Conservation (phyloP, 2,113 vertebrate genomes). For the Corythaeola cristata region DNA sequence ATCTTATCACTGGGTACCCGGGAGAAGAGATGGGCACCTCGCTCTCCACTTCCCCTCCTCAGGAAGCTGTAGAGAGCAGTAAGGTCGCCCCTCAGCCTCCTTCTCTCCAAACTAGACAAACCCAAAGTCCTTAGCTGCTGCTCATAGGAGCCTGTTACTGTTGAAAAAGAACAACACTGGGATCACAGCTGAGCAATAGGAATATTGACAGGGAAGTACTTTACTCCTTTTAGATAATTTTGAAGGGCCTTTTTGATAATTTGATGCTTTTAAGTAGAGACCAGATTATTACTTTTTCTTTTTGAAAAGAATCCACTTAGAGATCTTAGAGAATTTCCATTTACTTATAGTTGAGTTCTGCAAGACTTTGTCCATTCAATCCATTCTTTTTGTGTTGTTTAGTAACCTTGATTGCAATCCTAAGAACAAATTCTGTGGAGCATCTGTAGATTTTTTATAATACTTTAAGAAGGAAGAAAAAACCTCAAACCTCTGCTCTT, state of each 20-base stretch:
- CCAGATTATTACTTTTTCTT: background rate
- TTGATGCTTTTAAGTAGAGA: background rate
- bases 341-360: background rate
- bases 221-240: background rate
- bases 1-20: background rate
- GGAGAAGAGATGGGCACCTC: background rate
- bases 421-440: background rate
- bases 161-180: background rate
- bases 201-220: background rate
- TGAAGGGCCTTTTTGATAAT: background rate
- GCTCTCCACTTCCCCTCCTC: background rate
- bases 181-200: background rate
- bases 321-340: background rate
- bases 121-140: background rate
- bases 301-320: background rate
- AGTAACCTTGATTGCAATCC: background rate
- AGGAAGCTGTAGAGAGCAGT: background rate
- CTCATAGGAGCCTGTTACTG: background rate
- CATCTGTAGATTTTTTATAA: background rate
- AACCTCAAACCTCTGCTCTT: rapidly evolving
- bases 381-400: background rate
- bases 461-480: background rate
- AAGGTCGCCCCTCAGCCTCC: rapidly evolving
- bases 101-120: background rate
- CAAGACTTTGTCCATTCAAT: background rate